These are phyloP conservation scores for Semibalanus balanoides DNA, from an alignment of 1,140 invertebrate species.

Conservation along the genomic window DNA sequence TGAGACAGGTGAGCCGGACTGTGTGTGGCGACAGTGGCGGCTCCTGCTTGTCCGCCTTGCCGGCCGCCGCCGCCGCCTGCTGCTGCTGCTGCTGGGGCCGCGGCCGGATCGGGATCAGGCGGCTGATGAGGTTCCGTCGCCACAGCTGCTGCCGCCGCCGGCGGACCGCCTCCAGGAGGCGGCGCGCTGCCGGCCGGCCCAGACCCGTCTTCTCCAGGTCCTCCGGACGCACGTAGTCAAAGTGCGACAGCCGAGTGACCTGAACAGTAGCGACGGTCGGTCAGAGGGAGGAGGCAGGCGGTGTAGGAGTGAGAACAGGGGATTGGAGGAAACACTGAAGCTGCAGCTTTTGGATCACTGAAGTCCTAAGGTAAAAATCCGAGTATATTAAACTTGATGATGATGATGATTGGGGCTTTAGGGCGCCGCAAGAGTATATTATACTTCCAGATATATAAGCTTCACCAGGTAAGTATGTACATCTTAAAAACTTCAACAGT, in stretches of 20 bases:
- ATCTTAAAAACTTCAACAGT: too few relatives aligned
- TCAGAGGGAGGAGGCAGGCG: neutral
- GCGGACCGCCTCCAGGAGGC: constrained; percentile 80
- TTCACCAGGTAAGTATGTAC: too few relatives aligned
- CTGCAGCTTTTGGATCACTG: neutral
- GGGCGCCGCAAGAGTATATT: too few relatives aligned
- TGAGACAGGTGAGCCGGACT: constrained; percentile 59
- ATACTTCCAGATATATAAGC: too few relatives aligned
- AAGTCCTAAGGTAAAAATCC: neutral
- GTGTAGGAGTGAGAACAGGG: neutral
- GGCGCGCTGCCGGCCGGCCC: constrained; percentile 74
- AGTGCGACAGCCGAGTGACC: constrained; percentile 77
- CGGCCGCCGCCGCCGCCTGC: constrained; percentile 21
- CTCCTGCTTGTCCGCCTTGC: constrained; percentile 23
- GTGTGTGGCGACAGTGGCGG: neutral
- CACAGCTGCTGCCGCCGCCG: constrained; percentile 70
- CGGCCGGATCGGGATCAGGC: constrained; percentile 47
- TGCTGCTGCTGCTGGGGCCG: constrained; percentile 25
- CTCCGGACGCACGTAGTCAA: constrained; percentile 85
- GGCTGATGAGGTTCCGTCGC: constrained; percentile 70
- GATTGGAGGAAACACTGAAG: neutral
- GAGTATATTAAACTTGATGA: neutral
- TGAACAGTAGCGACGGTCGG: constrained; percentile 24
- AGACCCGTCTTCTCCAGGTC: constrained; percentile 90
- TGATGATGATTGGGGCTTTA: neutral